phyloP scores from a whole-genome alignment of 1,140 invertebrate genomes.

The Leucophenga varia region DNA sequence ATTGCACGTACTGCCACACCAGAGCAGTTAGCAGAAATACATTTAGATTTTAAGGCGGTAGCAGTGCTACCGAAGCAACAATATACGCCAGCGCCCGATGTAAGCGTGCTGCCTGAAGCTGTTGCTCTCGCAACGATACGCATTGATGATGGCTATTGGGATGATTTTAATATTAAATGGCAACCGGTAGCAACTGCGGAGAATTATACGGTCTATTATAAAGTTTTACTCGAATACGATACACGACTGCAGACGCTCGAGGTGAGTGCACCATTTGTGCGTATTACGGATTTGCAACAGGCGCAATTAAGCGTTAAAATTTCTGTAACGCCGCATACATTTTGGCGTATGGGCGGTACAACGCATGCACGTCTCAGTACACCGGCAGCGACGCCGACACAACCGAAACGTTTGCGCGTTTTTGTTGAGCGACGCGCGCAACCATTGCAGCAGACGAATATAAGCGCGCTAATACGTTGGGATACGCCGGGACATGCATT shows the following conservation, averaged over 20 bases:
- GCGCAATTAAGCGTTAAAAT: constrained; percentile 72
- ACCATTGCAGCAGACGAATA: constrained; percentile 27
- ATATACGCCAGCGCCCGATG: constrained; percentile 17
- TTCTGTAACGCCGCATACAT: constrained; percentile 76
- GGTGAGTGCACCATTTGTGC: constrained; percentile 27
- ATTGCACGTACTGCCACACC: constrained; percentile 1
- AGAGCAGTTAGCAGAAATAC: too few relatives aligned
- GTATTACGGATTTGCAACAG: constrained; percentile 57
- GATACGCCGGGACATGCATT: constrained; percentile 70
- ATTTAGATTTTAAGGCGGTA: neutral
- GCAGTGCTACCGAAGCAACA: constrained; percentile 17
- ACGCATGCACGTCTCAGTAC: constrained; percentile 64
- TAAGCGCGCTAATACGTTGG: constrained; percentile 72
- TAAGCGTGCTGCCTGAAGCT: constrained; percentile 69
- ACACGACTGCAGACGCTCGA: constrained; percentile 20
- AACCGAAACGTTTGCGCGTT: constrained; percentile 68
- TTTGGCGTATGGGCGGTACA: constrained; percentile 74
- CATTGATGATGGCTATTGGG: constrained; percentile 68
- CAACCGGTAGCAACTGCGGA: constrained; percentile 70
- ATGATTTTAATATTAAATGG: constrained; percentile 82
- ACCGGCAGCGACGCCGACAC: constrained; percentile 71
- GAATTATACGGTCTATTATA: constrained; percentile 78
- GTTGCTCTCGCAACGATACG: constrained; percentile 65
- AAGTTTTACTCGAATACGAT: constrained; percentile 27
- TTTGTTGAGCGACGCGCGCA: constrained; percentile 62